These are phyloP conservation scores for Trichogramma pretiosum DNA, from an alignment of 1,140 invertebrate species.

Conservation along the genomic window DNA sequence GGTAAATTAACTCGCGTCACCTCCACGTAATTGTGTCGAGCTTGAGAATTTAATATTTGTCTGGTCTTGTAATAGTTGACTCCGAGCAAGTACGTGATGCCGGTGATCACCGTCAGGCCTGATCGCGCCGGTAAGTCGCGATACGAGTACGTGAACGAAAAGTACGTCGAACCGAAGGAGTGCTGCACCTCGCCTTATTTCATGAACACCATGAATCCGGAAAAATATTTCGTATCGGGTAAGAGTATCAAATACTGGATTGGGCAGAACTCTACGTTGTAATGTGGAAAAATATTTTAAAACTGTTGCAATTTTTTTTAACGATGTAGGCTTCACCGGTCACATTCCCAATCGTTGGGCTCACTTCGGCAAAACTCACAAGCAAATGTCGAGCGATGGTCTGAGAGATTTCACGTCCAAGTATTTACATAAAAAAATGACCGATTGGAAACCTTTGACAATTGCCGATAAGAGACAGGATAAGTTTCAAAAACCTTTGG, in stretches of 20 bases:
- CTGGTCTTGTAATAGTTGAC: constrained; percentile 49
- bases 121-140: constrained; percentile 53
- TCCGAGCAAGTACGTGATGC: constrained; percentile 55
- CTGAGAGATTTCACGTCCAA: constrained; percentile 62
- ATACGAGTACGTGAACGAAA: constrained; percentile 49
- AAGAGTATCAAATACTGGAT: constrained; percentile 4
- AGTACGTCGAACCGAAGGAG: constrained; percentile 45
- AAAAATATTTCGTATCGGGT: constrained; percentile 51
- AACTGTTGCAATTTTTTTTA: constrained; percentile 14
- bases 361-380: constrained; percentile 53
- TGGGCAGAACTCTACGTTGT: no score
- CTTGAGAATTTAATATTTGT: no score
- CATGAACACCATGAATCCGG: constrained; percentile 53
- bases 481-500: constrained; percentile 32
- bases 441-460: constrained; percentile 59
- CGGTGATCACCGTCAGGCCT: constrained; percentile 53
- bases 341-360: constrained; percentile 58
- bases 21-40: no score
- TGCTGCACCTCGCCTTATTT: constrained; percentile 59
- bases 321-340: constrained; percentile 48
- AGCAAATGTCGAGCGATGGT: constrained; percentile 53
- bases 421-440: constrained; percentile 55
- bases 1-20: constrained; percentile 44
- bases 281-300: background rate
- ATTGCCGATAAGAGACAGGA: constrained; percentile 38